Conservation (phyloP, 1,140 invertebrate genomes). For the Mya arenaria region DNA sequence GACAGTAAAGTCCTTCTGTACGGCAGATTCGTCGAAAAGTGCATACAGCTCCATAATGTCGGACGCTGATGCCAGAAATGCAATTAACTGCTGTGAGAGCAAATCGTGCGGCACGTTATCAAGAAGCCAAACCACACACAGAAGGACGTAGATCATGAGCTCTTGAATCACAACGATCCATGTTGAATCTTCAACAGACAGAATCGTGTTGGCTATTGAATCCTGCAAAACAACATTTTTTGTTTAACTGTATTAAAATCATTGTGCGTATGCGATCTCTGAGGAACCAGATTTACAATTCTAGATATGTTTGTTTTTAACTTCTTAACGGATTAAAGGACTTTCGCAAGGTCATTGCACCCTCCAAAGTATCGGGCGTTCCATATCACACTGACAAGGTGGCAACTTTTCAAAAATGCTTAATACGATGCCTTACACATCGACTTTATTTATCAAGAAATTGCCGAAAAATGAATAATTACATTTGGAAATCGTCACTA, state of each 20-base stretch:
- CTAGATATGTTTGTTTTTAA: constrained; percentile 93
- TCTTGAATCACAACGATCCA: constrained; percentile 86
- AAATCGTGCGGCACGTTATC: constrained; percentile 92
- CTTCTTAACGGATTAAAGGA: constrained; percentile 89
- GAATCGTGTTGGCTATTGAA: constrained; percentile 56
- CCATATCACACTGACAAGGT: no score
- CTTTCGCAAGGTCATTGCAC: constrained; percentile 91
- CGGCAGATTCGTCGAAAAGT: constrained; percentile 86
- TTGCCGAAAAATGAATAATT: no score
- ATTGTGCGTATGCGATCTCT: constrained; percentile 91
- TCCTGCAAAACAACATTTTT: constrained; percentile 80
- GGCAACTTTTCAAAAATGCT: no score
- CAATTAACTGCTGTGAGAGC: constrained; percentile 92
- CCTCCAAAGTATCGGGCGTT: constrained; percentile 81
- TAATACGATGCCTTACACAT: no score
- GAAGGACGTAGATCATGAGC: constrained; percentile 92
- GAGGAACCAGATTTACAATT: constrained; percentile 94
- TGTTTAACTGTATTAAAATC: no score
- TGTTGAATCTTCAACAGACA: constrained; percentile 16
- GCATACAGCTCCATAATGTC: constrained; percentile 98
- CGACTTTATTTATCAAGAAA: no score
- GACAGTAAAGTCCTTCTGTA: constrained; percentile 42
- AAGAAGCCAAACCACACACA: constrained; percentile 92
- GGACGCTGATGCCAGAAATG: constrained; percentile 88
- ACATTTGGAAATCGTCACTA: no score